phyloP scores from a whole-genome alignment of 2,797 vertebrate species.

The Lutjanus argentimaculatus region DNA sequence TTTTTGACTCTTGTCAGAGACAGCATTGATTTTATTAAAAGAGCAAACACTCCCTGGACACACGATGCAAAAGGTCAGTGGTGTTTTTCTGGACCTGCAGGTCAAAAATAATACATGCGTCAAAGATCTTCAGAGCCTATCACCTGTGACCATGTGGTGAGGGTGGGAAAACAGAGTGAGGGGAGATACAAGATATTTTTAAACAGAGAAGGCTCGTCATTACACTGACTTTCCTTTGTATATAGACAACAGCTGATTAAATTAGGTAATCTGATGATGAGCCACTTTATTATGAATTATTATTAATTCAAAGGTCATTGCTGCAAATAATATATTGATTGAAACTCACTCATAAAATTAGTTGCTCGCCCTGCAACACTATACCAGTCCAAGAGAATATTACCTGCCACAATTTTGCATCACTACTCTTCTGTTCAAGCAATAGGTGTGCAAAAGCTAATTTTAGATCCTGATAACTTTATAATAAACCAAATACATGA shows the following conservation, averaged over 20 bases:
- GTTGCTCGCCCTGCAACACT: neutral
- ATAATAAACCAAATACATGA: neutral
- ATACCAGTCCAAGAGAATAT: neutral
- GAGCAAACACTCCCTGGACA: slow-evolving; percentile 50
- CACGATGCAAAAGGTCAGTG: slow-evolving; percentile 44
- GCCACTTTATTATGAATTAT: neutral
- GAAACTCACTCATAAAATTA: neutral
- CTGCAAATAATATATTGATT: neutral
- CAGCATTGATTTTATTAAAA: slow-evolving; percentile 34
- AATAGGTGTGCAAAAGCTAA: neutral
- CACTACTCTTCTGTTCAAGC: neutral
- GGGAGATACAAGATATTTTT: neutral
- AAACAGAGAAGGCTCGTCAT: no score
- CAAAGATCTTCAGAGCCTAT: slow-evolving; percentile 29
- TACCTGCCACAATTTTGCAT: neutral
- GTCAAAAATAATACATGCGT: slow-evolving; percentile 44
- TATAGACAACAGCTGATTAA: neutral
- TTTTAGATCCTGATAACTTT: neutral
- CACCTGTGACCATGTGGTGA: slow-evolving; percentile 11
- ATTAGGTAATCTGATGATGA: neutral
- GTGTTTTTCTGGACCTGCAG: slow-evolving; percentile 38
- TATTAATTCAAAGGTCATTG: no score
- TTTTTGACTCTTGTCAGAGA: slow-evolving; percentile 7
- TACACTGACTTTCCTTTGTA: no score
- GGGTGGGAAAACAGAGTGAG: neutral